phyloP scores from a whole-genome alignment of 2,113 vertebrate species.

The Blennius ocellaris region DNA sequence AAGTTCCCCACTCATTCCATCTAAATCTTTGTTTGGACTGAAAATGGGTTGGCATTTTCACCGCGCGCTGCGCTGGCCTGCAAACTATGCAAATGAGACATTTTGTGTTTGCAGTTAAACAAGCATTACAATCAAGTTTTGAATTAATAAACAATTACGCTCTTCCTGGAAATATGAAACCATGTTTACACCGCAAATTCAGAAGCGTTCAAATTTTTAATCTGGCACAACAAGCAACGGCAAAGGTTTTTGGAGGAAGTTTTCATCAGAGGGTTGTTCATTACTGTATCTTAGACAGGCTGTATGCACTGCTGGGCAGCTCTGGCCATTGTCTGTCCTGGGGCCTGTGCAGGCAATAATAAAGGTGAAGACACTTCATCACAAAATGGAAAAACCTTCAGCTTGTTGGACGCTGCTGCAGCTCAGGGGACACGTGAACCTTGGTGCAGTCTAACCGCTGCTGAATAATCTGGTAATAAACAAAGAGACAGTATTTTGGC shows the following conservation, averaged over 20 bases:
- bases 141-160: conserved; percentile 1
- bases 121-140: background rate
- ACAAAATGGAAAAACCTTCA: conserved; percentile 54
- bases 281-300: conserved; percentile 26
- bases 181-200: background rate
- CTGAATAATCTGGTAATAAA: conserved; percentile 17
- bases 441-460: conserved; percentile 16
- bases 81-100: background rate
- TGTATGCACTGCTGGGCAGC: background rate
- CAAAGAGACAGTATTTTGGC: background rate
- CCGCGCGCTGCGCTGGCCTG: background rate
- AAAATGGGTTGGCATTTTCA: conserved; percentile 3
- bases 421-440: conserved; percentile 15
- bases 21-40: conserved; percentile 10
- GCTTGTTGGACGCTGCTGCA: conserved; percentile 28
- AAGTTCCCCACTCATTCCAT: conserved; percentile 4
- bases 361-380: conserved; percentile 54
- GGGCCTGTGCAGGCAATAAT: conserved; percentile 41
- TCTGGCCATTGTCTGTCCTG: conserved; percentile 28
- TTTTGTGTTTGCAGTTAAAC: background rate
- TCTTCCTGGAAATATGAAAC: conserved; percentile 1
- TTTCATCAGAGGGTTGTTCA: conserved; percentile 12
- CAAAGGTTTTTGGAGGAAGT: background rate
- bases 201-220: conserved; percentile 1
- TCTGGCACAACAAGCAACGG: conserved; percentile 12